Conservation (phyloP, 2,797 vertebrate species). For the Avahi laniger region DNA sequence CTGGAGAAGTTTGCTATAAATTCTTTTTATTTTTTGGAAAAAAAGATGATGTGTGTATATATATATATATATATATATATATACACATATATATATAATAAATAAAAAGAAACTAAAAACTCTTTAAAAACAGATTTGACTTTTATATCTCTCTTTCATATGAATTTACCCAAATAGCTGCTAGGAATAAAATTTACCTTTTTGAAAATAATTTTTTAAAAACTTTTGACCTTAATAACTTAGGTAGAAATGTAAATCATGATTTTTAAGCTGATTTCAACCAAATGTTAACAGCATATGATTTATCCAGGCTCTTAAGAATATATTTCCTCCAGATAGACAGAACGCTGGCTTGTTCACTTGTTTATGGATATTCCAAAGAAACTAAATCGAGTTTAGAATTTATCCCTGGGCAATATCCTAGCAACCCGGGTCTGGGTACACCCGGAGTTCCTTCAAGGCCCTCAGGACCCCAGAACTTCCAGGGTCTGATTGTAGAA, state of each 20-base stretch:
- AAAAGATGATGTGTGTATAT: neutral
- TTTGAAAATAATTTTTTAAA: neutral
- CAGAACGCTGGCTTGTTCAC: neutral
- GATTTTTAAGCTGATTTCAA: conserved; percentile 36
- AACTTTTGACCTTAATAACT: neutral
- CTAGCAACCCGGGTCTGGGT: neutral
- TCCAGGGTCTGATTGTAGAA: neutral
- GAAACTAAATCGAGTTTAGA: conserved; percentile 11
- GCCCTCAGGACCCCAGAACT: neutral
- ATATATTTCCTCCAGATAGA: neutral
- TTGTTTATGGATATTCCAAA: neutral
- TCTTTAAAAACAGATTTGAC: neutral
- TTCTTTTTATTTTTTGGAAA: neutral
- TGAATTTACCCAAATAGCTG: neutral
- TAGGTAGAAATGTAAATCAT: conserved; percentile 12
- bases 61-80: neutral
- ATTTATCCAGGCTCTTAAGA: neutral
- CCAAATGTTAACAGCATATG: neutral
- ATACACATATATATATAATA: neutral
- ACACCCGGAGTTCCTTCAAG: neutral
- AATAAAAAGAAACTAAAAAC: conserved; percentile 29
- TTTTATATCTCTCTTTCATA: conserved; percentile 15
- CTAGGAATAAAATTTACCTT: conserved; percentile 23
- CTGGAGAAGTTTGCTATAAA: neutral
- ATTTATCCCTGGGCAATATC: neutral